Percentiles rank a stretch among this genome's conserved stretches.
These are phyloP conservation scores for Neolamprologus devosi DNA, from an alignment of 2,113 vertebrate species.

Conservation along the genomic window DNA sequence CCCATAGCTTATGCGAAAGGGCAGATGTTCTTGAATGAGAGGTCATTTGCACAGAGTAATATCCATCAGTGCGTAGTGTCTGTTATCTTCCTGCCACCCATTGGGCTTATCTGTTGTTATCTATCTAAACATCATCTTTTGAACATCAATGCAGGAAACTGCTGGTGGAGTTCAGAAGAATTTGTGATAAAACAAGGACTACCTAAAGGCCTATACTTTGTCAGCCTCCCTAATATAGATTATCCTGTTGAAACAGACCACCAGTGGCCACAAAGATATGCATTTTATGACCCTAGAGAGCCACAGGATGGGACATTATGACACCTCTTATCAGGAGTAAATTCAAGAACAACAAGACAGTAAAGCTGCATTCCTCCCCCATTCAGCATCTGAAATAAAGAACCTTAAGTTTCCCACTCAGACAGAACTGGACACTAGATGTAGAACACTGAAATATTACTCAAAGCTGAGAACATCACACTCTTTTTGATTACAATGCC, in stretches of 20 bases:
- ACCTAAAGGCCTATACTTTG: background rate
- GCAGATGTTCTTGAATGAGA: slow-evolving; percentile 46
- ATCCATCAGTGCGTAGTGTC: background rate
- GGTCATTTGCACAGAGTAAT: slow-evolving; percentile 34
- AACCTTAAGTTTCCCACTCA: background rate
- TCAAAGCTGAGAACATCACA: background rate
- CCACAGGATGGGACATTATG: background rate
- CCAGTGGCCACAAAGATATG: background rate
- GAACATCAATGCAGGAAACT: background rate
- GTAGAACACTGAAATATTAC: background rate
- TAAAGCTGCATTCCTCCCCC: background rate
- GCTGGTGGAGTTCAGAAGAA: background rate
- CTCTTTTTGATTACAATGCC: background rate
- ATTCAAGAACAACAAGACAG: background rate
- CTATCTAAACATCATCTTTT: background rate
- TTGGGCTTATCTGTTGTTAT: background rate
- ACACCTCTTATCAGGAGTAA: background rate
- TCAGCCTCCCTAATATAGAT: background rate
- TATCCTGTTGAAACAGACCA: background rate
- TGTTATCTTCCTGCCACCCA: background rate
- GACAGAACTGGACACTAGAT: background rate
- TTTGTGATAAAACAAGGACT: background rate
- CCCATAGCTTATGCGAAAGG: slow-evolving; percentile 40
- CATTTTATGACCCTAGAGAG: background rate
- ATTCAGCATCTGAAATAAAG: background rate